These are phyloP conservation scores for Fragum sueziense DNA, from an alignment of 2,888 invertebrate genomes.

Conservation along the genomic window DNA sequence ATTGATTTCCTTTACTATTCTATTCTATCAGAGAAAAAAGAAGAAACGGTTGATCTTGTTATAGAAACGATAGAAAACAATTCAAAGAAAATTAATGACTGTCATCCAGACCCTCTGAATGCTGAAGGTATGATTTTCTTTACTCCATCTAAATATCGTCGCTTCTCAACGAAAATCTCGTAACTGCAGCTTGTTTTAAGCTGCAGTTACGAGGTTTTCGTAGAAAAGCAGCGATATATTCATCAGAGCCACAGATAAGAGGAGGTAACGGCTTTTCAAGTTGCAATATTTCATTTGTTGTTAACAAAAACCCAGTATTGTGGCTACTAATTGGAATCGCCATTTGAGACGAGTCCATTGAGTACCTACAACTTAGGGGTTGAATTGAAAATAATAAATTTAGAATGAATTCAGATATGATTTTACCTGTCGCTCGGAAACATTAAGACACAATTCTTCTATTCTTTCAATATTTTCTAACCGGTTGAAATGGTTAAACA, in stretches of 20 bases:
- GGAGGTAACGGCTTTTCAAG: no score
- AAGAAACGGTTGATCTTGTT: not conserved
- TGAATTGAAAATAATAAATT: not conserved
- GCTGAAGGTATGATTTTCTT: not conserved
- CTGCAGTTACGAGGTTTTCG: no score
- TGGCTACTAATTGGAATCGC: no score
- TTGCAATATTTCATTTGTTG: no score
- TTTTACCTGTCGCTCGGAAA: not conserved
- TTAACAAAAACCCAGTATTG: no score
- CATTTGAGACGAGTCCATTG: not conserved
- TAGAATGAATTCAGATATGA: not conserved
- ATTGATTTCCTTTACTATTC: no score
- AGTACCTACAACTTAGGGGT: not conserved
- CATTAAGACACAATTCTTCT: not conserved
- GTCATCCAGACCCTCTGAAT: not conserved
- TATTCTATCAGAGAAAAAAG: not conserved
- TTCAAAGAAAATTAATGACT: not conserved
- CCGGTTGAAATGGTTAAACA: not conserved
- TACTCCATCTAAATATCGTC: no score
- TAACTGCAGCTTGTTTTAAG: no score
- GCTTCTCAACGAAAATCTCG: no score
- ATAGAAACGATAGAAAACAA: not conserved
- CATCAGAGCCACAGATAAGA: no score
- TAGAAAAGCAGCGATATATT: no score
- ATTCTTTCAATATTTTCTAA: not conserved